Evolutionary conservation across 2,888 invertebrate genomes (phyloP), one percentile per base, ranked within the genome.

Genomic region (Rhingia campestris): DNA sequence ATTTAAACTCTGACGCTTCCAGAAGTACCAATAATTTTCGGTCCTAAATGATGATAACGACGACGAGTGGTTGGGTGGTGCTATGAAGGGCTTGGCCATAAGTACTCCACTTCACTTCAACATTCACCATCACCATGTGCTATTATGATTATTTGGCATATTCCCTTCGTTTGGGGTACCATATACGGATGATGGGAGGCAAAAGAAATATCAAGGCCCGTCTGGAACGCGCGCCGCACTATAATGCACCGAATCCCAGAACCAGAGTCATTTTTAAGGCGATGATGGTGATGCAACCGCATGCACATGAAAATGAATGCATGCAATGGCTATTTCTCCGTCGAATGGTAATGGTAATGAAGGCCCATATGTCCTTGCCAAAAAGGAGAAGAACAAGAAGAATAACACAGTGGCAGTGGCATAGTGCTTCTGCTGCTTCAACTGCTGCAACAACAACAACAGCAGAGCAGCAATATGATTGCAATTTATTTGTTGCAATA

Each of bases 41-140:
- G 32, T 81, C 69, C 86, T 84, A 82, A 86, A 81, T 86, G 87
- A 87, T 86, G 87, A 87, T 87, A 87, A 86, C 82, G 87, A 81
- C 54, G 6, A 41, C 35, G 30, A 32, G 39, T 14, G 37, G 47
- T 33, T 6, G 9, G 47, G 35, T 6, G 9, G 49, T n/a, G 12
- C 9, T 45, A 6, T 22, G 6, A 5, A 7, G 61, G 14, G 41
- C 12, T 37, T 14, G 47, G 33, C 30, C 5, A 53, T 37, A 64
- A 79, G 67, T 63, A 82, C 67, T 82, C 47, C 64, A 73, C 74
- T 69, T 45, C 67, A 37, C 37, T 33, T 41, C 12, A 54, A n/a
- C 35, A 61, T 66, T 61, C 61, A 22, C 22, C 22, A 22, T 43
- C 43, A n/a, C 66, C 82, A 82, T 82, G 74, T 82, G 82, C 73